Evolutionary conservation across 2,797 vertebrate species (phyloP).

Genomic region (Pithecia hirsuta): DNA sequence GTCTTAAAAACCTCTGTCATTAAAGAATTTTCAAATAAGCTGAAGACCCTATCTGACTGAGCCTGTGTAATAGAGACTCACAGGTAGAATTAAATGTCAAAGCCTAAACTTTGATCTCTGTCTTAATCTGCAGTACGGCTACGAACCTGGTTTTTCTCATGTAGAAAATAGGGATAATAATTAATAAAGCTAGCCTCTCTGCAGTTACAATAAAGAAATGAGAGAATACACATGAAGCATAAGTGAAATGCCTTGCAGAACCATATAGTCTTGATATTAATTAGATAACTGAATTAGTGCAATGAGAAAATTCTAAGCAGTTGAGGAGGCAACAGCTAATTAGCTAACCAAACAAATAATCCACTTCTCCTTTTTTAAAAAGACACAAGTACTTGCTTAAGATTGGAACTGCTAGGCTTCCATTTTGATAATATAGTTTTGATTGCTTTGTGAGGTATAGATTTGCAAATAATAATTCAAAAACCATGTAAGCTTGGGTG

Average conservation of each 20-base stretch:
- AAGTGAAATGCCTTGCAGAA: not conserved
- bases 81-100: not conserved
- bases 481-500: not conserved
- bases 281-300: not conserved
- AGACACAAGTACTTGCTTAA: not conserved
- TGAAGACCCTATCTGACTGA: not conserved
- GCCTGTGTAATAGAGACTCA: not conserved
- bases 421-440: not conserved
- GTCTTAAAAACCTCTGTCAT: not conserved
- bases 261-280: not conserved
- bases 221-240: not conserved
- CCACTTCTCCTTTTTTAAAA: not conserved
- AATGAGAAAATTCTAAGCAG: not conserved
- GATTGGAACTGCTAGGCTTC: not conserved
- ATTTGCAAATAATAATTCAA: not conserved
- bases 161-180: not conserved
- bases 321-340: not conserved
- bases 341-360: not conserved
- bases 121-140: not conserved
- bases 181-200: not conserved
- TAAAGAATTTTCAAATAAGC: conserved; percentile 5
- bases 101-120: not conserved
- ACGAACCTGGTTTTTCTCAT: not conserved
- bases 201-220: not conserved
- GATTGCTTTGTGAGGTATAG: not conserved